phyloP scores from a whole-genome alignment of 2,888 invertebrate species.

The Torymus texanus region DNA sequence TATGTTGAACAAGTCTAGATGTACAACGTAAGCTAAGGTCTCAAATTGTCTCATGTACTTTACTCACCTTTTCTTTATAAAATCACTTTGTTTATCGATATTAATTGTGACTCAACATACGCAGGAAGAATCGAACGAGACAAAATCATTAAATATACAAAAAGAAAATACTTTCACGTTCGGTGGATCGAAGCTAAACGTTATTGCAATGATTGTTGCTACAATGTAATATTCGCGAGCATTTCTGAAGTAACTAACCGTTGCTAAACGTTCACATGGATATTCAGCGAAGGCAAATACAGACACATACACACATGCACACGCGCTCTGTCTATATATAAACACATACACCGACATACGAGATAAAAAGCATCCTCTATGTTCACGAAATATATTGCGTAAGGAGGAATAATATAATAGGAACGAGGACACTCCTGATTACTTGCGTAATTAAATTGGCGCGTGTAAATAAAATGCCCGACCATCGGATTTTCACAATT shows the following conservation, averaged over 20 bases:
- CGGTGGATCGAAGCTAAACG: slow-evolving; percentile 12
- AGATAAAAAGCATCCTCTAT: slow-evolving; percentile 22
- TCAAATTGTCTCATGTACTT: slow-evolving; percentile 22
- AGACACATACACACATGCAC: neutral
- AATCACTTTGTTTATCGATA: neutral
- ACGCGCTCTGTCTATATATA: neutral
- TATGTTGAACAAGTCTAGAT: slow-evolving; percentile 39
- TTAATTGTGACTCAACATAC: slow-evolving; percentile 23
- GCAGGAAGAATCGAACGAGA: neutral
- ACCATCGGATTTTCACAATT: slow-evolving; percentile 16
- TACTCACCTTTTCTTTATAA: neutral
- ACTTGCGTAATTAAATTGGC: slow-evolving; percentile 24
- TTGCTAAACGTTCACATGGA: slow-evolving; percentile 10
- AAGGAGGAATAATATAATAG: slow-evolving; percentile 18
- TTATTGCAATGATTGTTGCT: slow-evolving; percentile 30
- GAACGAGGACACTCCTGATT: neutral
- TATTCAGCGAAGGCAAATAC: neutral
- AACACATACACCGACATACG: neutral
- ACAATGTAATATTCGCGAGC: slow-evolving; percentile 14
- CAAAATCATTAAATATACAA: neutral
- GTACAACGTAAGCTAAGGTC: slow-evolving; percentile 35
- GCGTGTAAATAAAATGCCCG: slow-evolving; percentile 41
- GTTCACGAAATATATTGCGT: slow-evolving; percentile 36
- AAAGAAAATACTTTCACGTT: slow-evolving; percentile 11
- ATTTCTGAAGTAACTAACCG: slow-evolving; percentile 7